Percentiles rank a stretch among this genome's conserved stretches.
Conservation (phyloP, 37 sponge, comb jelly and placozoan genomes). For the Dysidea cf. avara region DNA sequence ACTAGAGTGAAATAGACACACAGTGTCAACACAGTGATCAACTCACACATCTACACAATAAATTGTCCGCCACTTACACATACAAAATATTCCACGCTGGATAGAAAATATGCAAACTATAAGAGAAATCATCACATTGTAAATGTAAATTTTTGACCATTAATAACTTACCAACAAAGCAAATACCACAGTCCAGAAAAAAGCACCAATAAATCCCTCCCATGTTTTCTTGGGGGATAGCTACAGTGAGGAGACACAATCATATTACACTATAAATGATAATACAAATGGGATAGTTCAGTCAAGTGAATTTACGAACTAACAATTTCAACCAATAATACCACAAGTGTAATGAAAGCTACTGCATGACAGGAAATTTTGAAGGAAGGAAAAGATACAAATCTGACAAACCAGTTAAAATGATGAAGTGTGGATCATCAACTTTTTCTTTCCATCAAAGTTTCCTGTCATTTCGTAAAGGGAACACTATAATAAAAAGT, state of each 20-base stretch:
- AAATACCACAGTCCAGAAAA: slow-evolving; percentile 79
- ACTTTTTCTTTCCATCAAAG: too few relatives aligned
- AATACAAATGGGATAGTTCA: not conserved
- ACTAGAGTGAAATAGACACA: not conserved
- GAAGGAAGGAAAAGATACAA: too few relatives aligned
- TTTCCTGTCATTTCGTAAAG: too few relatives aligned
- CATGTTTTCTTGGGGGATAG: slow-evolving; percentile 99
- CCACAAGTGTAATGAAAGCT: not conserved
- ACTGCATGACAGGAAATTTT: too few relatives aligned
- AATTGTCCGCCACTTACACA: slow-evolving; percentile 72
- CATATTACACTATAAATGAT: not conserved
- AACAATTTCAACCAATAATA: not conserved
- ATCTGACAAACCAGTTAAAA: too few relatives aligned
- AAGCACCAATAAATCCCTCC: slow-evolving; percentile 97
- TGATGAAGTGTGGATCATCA: too few relatives aligned
- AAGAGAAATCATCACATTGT: too few relatives aligned
- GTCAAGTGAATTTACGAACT: not conserved
- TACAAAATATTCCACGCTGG: slow-evolving; percentile 61
- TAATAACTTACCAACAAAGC: slow-evolving; percentile 73
- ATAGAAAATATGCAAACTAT: slow-evolving; percentile 70
- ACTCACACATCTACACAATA: slow-evolving; percentile 21
- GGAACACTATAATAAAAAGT: too few relatives aligned
- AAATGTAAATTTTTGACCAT: too few relatives aligned
- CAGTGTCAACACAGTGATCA: not conserved
- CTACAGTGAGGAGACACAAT: too few relatives aligned